phyloP scores from a whole-genome alignment of 2,113 vertebrate species.

The Strigops habroptila region DNA sequence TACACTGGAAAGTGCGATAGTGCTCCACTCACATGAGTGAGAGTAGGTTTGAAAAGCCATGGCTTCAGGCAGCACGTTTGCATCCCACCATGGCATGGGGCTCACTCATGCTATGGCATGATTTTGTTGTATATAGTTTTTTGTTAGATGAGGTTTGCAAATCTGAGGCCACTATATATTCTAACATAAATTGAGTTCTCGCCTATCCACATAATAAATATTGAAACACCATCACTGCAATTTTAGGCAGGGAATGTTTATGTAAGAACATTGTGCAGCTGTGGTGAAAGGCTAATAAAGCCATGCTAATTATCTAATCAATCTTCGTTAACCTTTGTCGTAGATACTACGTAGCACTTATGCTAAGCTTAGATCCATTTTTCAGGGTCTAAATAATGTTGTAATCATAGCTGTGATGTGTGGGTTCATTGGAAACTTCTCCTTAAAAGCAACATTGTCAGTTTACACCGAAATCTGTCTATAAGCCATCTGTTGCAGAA shows the following conservation, averaged over 20 bases:
- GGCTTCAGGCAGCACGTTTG: rapidly evolving
- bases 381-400: constrained; percentile 50
- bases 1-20: background rate
- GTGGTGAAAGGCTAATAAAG: constrained; percentile 56
- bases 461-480: constrained; percentile 59
- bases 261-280: constrained; percentile 32
- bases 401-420: constrained; percentile 39
- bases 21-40: background rate
- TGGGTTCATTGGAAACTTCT: constrained; percentile 58
- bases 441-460: constrained; percentile 49
- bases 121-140: background rate
- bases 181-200: background rate
- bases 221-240: constrained; percentile 4
- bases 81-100: background rate
- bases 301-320: constrained; percentile 53
- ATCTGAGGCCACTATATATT: background rate
- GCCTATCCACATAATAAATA: constrained; percentile 27
- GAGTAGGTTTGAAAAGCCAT: background rate
- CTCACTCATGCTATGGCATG: background rate
- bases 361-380: constrained; percentile 44
- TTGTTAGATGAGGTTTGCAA: background rate
- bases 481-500: constrained; percentile 68
- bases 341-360: background rate
- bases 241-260: constrained; percentile 33
- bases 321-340: constrained; percentile 70